A percentile compares a stretch with the other conserved stretches of the same genome.
These are phyloP conservation scores for Rousettus madagascariensis DNA, from an alignment of 2,797 vertebrate species.

Conservation along the genomic window DNA sequence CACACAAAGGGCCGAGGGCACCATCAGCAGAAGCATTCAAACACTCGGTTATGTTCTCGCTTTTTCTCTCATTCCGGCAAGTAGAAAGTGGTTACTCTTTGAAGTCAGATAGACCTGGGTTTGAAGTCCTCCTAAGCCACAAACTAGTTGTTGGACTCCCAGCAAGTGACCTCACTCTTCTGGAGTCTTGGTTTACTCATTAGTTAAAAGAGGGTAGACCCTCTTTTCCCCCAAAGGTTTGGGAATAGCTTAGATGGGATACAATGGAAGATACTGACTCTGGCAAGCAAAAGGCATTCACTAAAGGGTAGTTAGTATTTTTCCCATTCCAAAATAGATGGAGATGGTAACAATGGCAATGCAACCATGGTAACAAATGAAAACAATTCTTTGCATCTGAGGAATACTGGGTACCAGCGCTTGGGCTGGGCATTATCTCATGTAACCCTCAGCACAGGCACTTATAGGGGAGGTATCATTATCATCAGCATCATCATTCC, in stretches of 20 bases:
- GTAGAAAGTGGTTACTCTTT: neutral
- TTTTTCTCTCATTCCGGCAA: neutral
- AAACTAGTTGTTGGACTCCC: neutral
- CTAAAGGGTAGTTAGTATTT: neutral
- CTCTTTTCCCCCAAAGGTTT: neutral
- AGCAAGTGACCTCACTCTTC: neutral
- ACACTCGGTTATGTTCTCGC: accelerated
- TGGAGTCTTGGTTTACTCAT: neutral
- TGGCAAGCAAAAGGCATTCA: neutral
- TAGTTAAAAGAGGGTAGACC: neutral
- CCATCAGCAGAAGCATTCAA: neutral
- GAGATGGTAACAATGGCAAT: neutral
- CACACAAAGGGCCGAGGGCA: accelerated
- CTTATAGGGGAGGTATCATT: neutral
- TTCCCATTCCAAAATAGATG: neutral
- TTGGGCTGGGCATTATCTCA: neutral
- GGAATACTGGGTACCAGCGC: accelerated
- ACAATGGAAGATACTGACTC: neutral
- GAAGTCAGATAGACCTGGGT: neutral
- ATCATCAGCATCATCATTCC: neutral
- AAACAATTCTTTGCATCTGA: neutral
- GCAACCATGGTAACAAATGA: neutral
- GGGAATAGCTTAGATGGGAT: neutral
- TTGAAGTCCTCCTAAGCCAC: neutral
- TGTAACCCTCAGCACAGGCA: no score